Evolutionary conservation across 1,140 invertebrate species (phyloP), one percentile per base, ranked within the genome.

Genomic region (Leptoteleia sp.): DNA sequence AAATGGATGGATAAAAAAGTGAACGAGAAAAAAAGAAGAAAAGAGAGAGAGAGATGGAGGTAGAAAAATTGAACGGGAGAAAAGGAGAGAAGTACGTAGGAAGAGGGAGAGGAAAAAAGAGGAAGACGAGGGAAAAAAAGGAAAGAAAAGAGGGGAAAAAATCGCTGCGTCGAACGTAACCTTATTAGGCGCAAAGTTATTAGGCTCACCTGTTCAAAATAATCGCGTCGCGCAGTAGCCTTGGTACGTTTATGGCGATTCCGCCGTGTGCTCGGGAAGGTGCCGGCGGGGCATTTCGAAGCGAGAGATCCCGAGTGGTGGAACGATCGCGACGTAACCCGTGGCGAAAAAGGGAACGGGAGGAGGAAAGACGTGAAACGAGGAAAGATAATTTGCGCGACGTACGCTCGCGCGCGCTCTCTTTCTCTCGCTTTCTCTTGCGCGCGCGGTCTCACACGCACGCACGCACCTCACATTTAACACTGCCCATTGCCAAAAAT

Each of bases 111-210:
- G 11, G 7, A 29, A 27, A 29, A 31, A 33, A 15, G 11, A 12
- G 7, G 13, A 16, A 9, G 31, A 11, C 11, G 15, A 15, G 16
- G 27, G 19, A 17, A 47, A 17, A 25, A 6, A 25, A 25, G 6
- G 6, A 25, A 25, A 25, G 6, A 25, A 6, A 6, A 3, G 22
- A 25, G 22, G 16, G 8, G 27, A 29, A 29, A 47, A 15, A 22
- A 57, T 27, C 48, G 45, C 13, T 12, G 22, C 50, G 42, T 43
- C 38, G 48, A 61, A 70, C 65, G 73, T 76, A 76, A 76, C 73
- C 73, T 76, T 76, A 76, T 76, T 76, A 76, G 72, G 72, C 29
- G 37, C 55, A 76, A 76, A 71, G 27, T 43, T 62, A 68, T 68
- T 76, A 70, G 57, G 57, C 72, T 76, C 72, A 76, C 72, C 72